Conservation (phyloP, 1,140 invertebrate genomes). For the Orussus abietinus region DNA sequence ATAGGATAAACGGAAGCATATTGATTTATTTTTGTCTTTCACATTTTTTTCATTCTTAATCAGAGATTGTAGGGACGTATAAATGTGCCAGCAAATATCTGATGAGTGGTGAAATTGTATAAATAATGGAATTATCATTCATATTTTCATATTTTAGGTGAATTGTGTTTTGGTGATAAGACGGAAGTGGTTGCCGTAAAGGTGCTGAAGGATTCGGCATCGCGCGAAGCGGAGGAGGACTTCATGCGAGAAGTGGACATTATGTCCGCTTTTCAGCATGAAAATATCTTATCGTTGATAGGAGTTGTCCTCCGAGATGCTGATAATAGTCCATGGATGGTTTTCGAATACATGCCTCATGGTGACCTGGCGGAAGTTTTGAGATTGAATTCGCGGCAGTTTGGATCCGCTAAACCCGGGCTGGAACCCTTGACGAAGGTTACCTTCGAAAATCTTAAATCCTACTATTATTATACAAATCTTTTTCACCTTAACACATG, state of each 20-base stretch:
- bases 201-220: slow-evolving; percentile 76
- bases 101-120: background rate
- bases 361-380: slow-evolving; percentile 84
- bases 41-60: too few relatives aligned
- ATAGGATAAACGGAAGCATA: too few relatives aligned
- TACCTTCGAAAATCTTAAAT: slow-evolving; percentile 7
- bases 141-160: slow-evolving; percentile 47
- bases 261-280: slow-evolving; percentile 83
- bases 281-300: slow-evolving; percentile 80
- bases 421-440: slow-evolving; percentile 50
- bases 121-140: slow-evolving; percentile 2
- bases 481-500: too few relatives aligned
- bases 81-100: too few relatives aligned
- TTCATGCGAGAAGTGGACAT: slow-evolving; percentile 87
- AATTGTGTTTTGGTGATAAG: slow-evolving; percentile 51
- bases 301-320: slow-evolving; percentile 74
- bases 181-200: slow-evolving; percentile 75
- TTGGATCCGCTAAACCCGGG: slow-evolving; percentile 42
- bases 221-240: slow-evolving; percentile 78
- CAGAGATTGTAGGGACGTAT: too few relatives aligned
- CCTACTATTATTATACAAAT: slow-evolving; percentile 1
- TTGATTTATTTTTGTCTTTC: too few relatives aligned
- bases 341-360: slow-evolving; percentile 89
- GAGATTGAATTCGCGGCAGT: slow-evolving; percentile 59
- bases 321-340: slow-evolving; percentile 78